A percentile compares a stretch with the other conserved stretches of the same genome.
Evolutionary conservation across 2,797 vertebrate species (phyloP).

Genomic region (Chiloscyllium punctatum): DNA sequence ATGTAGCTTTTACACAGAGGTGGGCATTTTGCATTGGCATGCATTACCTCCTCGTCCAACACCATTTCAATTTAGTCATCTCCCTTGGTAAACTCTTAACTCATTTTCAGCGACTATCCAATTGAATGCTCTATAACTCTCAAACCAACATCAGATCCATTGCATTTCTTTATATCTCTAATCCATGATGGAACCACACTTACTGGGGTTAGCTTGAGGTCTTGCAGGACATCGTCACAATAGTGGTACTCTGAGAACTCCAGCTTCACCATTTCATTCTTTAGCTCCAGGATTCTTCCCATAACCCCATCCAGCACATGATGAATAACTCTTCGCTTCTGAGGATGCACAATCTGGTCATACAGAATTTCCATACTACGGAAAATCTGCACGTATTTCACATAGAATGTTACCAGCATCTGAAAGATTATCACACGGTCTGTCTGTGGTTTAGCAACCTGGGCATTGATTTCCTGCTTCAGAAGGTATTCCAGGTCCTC

Average conservation of each 20-base stretch:
- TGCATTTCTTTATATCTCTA: background rate
- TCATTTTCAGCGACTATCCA: background rate
- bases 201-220: slow-evolving; percentile 67
- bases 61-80: background rate
- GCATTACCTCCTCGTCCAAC: no score
- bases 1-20: no score
- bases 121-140: background rate
- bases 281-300: slow-evolving; percentile 72
- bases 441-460: slow-evolving; percentile 49
- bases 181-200: slow-evolving; percentile 44
- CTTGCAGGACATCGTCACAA: slow-evolving; percentile 63
- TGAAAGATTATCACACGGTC: slow-evolving; percentile 54
- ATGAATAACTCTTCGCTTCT: slow-evolving; percentile 61
- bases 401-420: slow-evolving; percentile 61
- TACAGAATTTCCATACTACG: slow-evolving; percentile 59
- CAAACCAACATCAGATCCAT: background rate
- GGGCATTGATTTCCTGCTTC: slow-evolving; percentile 55
- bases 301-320: slow-evolving; percentile 66
- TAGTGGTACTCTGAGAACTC: slow-evolving; percentile 68
- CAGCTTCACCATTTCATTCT: slow-evolving; percentile 72
- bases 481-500: slow-evolving; percentile 59
- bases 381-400: slow-evolving; percentile 70
- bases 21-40: no score
- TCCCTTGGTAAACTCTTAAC: background rate
- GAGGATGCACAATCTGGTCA: slow-evolving; percentile 60